These are phyloP conservation scores for Danio kyathit DNA, from an alignment of 2,797 vertebrate species.

Conservation along the genomic window DNA sequence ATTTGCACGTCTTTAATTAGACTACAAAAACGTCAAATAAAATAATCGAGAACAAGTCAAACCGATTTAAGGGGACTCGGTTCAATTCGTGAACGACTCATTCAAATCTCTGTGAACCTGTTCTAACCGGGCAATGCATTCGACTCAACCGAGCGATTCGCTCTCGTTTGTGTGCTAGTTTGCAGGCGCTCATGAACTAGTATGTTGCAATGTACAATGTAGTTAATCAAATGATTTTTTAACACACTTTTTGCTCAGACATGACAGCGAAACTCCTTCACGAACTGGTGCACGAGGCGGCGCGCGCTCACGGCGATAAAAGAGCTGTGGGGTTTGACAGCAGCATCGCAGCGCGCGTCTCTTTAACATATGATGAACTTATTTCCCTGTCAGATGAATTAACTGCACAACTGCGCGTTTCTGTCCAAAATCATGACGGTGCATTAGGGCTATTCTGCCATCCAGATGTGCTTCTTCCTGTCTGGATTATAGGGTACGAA, in stretches of 20 bases:
- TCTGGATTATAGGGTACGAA: constrained; percentile 93
- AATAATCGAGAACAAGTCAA: neutral
- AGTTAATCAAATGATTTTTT: neutral
- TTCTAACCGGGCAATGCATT: neutral
- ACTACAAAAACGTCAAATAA: no score
- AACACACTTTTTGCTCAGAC: neutral
- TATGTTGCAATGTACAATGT: neutral
- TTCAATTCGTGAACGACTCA: neutral
- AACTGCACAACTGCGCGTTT: constrained; percentile 70
- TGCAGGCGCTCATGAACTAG: no score
- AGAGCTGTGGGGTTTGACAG: constrained; percentile 83
- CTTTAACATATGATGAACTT: constrained; percentile 77
- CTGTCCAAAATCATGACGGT: constrained; percentile 61
- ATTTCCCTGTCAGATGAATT: constrained; percentile 73
- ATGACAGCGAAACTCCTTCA: constrained; percentile 78
- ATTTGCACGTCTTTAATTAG: no score
- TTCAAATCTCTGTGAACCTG: neutral
- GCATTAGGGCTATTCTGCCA: constrained; percentile 87
- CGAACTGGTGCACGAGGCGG: constrained; percentile 78
- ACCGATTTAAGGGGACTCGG: neutral
- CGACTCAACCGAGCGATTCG: neutral
- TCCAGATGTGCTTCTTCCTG: constrained; percentile 84
- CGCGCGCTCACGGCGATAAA: constrained; percentile 66
- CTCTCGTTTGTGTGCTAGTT: neutral
- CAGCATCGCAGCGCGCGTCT: constrained; percentile 61